Percentiles rank a stretch among this genome's conserved stretches.
phyloP scores from a whole-genome alignment of 2,113 vertebrate species.

The Megalops atlanticus region DNA sequence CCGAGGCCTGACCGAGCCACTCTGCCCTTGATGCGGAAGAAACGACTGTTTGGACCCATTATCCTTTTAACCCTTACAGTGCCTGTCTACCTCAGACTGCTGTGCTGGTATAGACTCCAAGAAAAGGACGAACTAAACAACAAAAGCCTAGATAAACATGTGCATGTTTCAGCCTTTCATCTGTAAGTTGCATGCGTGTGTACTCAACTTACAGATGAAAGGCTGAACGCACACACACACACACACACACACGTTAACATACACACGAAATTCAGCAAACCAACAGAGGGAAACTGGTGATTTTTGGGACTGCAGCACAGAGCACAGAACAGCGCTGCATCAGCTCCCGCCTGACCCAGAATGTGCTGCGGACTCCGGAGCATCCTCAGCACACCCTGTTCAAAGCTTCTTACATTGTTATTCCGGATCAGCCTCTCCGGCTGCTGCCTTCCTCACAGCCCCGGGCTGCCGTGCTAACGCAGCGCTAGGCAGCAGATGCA shows the following conservation, averaged over 20 bases:
- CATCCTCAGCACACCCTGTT: neutral
- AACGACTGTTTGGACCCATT: neutral
- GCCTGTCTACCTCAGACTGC: neutral
- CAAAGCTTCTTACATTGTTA: neutral
- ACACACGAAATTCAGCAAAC: neutral
- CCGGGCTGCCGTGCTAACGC: neutral
- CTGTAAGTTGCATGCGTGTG: too few species aligned
- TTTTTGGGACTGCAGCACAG: neutral
- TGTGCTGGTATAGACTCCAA: neutral
- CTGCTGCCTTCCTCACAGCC: neutral
- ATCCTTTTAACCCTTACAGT: neutral
- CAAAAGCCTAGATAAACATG: conserved; percentile 20
- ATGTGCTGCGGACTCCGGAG: conserved; percentile 30
- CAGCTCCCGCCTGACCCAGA: conserved; percentile 21
- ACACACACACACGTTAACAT: neutral
- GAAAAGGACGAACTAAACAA: neutral
- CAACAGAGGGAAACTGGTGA: neutral
- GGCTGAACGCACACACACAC: conserved; percentile 28
- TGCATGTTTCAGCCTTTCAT: neutral
- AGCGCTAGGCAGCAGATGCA: neutral
- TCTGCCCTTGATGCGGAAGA: neutral
- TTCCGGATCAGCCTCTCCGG: neutral
- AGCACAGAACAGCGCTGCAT: neutral
- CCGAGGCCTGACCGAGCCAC: neutral
- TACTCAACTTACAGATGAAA: too few species aligned